phyloP scores from a whole-genome alignment of 2,888 invertebrate species.

The Aspidapion aeneum region DNA sequence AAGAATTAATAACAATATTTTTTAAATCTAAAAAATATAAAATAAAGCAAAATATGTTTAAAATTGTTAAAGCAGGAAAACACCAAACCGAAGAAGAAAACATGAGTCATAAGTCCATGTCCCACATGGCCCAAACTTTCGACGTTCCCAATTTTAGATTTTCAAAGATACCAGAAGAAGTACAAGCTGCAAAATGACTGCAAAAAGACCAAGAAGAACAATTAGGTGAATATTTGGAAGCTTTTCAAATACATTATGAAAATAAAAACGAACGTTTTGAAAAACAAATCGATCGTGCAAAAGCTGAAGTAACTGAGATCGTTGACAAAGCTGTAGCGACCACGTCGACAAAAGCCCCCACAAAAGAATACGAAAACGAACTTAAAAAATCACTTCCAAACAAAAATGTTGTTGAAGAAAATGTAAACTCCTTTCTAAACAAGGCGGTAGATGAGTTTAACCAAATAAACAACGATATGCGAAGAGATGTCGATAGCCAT shows the following conservation, averaged over 20 bases:
- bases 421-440: background rate
- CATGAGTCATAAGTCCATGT: background rate
- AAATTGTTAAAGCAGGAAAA: too few relatives aligned
- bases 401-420: background rate
- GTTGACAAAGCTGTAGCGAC: background rate
- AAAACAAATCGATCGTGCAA: background rate
- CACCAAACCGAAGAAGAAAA: background rate
- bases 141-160: background rate
- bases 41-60: too few relatives aligned
- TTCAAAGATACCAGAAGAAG: background rate
- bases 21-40: too few relatives aligned
- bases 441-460: background rate
- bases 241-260: background rate
- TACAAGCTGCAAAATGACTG: background rate
- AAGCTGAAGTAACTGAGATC: background rate
- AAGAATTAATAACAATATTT: too few relatives aligned
- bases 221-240: background rate
- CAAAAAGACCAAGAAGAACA: background rate
- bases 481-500: background rate
- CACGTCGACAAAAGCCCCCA: background rate
- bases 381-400: background rate
- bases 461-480: background rate
- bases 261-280: background rate
- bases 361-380: too few relatives aligned
- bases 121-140: background rate